Base-by-base conservation (phyloP, 1,140 invertebrate genomes). In the Olivierus martensii region DNA sequence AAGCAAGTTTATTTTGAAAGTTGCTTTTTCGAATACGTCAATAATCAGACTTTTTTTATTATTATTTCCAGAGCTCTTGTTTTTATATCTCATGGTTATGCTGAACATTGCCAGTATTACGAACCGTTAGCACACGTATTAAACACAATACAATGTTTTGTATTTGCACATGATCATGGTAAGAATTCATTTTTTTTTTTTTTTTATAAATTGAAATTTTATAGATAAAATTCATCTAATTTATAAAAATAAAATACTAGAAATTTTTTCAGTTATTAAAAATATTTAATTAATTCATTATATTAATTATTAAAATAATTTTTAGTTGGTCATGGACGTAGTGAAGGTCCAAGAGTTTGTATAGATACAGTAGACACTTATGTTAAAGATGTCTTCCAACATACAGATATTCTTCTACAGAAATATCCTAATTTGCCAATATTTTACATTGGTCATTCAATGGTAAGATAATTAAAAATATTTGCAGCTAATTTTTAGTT, bases 101-200 rank as follows among this genome's bases (percentile, higher is more conserved):
- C 62, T 4, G 71, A 73, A 55, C 71, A 73, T 54, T 66, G 69
- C 39, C 59, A 67, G 35, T 65, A 61, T 47, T 72, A 73, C 53
- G 64, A 65, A 14, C 62, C 64, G 36, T 28, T 73, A 10, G 70
- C 67, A 5, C 56, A 65, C 41, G 15, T 36, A 11, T 58, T 73
- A 11, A 62, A 61, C 4, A 49, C 63, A 1, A 53, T 62, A 18
- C 63, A 63, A n/a, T 65, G 63, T 22, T 65, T 66, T 37, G 70
- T 69, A 3, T 70, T 72, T 61, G 58, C 67, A 12, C 70, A 73
- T 62, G 71, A 73, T 58, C 70, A 72, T 59, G 60, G 70, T 71
- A 65, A 66, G 62, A 46, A 41, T 22, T 53, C 52, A 2, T 28
- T 28, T 28, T 4, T 28, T 28, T 28, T 28, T 46, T 51, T 28